Conservation (phyloP, 92 coral and sea anemone genomes). For the Pocillopora grandis region DNA sequence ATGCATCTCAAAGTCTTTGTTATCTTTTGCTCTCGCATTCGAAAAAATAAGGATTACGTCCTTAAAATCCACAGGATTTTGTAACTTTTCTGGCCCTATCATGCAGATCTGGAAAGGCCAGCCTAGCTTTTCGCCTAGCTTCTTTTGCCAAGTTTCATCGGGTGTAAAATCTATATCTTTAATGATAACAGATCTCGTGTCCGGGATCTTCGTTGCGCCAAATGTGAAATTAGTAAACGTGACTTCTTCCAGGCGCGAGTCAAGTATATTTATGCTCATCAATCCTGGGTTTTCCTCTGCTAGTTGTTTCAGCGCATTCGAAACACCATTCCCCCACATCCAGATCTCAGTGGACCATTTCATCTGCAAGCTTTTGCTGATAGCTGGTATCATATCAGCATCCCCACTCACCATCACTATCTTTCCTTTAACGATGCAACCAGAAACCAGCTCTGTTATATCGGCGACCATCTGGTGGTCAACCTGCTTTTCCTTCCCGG, state of each 20-base stretch:
- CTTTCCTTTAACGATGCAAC: conserved; percentile 30
- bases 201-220: neutral
- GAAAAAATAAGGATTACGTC: conserved; percentile 23
- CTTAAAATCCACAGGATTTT: neutral
- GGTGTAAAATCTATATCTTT: neutral
- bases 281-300: neutral
- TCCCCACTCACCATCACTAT: conserved; percentile 50
- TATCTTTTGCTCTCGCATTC: neutral
- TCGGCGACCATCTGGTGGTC: conserved; percentile 55
- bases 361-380: conserved; percentile 11
- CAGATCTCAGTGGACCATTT: conserved; percentile 53
- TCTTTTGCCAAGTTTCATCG: conserved; percentile 22
- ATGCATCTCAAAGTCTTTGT: neutral
- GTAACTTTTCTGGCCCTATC: conserved; percentile 9
- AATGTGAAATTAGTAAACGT: conserved; percentile 28
- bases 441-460: conserved; percentile 35
- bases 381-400: conserved; percentile 58
- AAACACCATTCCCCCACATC: conserved; percentile 45
- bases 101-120: conserved; percentile 47
- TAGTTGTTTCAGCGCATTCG: neutral
- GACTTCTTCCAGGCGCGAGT: conserved; percentile 5
- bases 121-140: conserved; percentile 16
- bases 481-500: conserved; percentile 49
- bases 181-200: conserved; percentile 31
- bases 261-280: conserved; percentile 9